Base-by-base conservation (phyloP, 2,113 vertebrate genomes). In the Gallinago undulata region DNA sequence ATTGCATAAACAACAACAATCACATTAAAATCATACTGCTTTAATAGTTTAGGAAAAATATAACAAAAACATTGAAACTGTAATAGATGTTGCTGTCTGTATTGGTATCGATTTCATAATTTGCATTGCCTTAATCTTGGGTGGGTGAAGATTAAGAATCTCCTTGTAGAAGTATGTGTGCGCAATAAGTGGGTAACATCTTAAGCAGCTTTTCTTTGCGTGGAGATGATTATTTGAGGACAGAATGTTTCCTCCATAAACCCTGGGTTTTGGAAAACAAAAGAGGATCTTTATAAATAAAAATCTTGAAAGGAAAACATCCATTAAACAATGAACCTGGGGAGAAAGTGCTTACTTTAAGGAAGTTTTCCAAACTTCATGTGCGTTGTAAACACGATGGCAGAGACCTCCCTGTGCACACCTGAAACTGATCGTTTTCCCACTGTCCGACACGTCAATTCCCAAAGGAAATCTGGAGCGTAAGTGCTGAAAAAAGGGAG, bases 101-200 rank as follows among this genome's bases (percentile, higher is more conserved):
- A 84, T 69, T 66, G 24, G 90, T 94, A 96, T 93, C 94, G 80
- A 89, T 97, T 95, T 96, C 90, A 90, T 95, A 43, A 93, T 91
- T 94, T 87, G 87, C n/a, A 0, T 96, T 96, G 92, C 81, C 90
- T 97, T 97, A 97, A 97, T 97, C 95, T 97, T 96, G 85, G 94
- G 93, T 94, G 95, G 97, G 96, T 97, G 91, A 94, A 95, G 97
- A 94, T 97, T 91, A 97, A 89, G 91, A 94, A 87, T 87, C 92
- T 95, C 86, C 14, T 6, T 22, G 23, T 35, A 64, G 86, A 92
- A 76, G 69, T 91, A 50, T 62, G 85, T 50, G 94, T 95, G 89
- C 13, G 80, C 84, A 96, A 97, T 79, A 84, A 82, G 80, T 31
- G 33, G 84, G 79, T 62, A 80, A 72, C 66, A 25, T 84, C 14